These are phyloP conservation scores for pig (Sus scrofa) DNA, from an alignment of 2,113 vertebrate species.

Conservation along the genomic window DNA sequence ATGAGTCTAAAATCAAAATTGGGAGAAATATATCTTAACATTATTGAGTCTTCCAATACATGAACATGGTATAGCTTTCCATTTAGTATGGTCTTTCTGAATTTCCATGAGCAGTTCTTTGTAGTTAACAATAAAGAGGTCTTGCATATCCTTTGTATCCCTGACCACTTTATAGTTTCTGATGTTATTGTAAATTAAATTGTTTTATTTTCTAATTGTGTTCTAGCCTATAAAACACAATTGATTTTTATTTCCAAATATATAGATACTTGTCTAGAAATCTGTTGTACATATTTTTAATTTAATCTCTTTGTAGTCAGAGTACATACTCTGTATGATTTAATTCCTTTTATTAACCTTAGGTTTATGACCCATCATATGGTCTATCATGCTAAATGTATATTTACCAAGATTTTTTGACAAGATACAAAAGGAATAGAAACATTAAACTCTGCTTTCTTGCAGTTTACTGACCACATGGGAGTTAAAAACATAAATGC, in stretches of 20 bases:
- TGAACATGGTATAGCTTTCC: neutral
- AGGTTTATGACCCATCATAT: neutral
- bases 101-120: conserved; percentile 12
- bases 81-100: conserved; percentile 1
- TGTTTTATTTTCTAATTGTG: neutral
- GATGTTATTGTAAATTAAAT: neutral
- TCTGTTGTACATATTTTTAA: neutral
- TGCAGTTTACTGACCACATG: neutral
- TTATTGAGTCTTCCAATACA: neutral
- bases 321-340: neutral
- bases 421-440: conserved; percentile 6
- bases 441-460: neutral
- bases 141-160: neutral
- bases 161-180: neutral
- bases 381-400: neutral
- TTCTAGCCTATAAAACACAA: neutral
- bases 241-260: neutral
- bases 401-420: conserved; percentile 2
- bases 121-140: neutral
- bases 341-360: neutral
- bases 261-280: neutral
- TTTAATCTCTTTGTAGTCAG: neutral
- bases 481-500: neutral
- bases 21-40: neutral
- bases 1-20: neutral